A percentile compares a stretch with the other conserved stretches of the same genome.
Evolutionary conservation across 2,113 vertebrate genomes (phyloP).

Genomic region (Meriones unguiculatus): DNA sequence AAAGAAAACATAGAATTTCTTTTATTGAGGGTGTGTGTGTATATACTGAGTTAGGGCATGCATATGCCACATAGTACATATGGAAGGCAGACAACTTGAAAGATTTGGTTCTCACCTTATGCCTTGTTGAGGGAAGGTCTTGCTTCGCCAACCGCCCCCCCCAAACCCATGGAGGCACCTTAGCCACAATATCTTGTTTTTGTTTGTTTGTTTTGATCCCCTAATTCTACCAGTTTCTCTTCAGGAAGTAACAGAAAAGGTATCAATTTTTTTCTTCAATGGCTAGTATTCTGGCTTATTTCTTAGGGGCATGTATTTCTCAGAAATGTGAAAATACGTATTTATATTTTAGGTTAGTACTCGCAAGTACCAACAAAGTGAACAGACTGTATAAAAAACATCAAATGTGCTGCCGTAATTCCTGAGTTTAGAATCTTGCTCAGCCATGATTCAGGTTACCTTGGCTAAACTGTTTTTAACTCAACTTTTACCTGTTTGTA

Average conservation of each 20-base stretch:
- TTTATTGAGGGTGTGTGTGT: neutral
- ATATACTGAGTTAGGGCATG: neutral
- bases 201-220: no score
- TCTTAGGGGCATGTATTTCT: neutral
- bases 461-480: neutral
- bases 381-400: neutral
- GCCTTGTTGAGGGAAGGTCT: neutral
- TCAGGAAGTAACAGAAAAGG: neutral
- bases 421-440: neutral
- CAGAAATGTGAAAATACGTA: neutral
- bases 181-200: neutral
- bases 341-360: neutral
- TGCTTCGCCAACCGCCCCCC: neutral
- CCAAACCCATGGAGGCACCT: neutral
- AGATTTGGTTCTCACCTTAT: neutral
- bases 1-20: neutral
- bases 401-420: neutral
- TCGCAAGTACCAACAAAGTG: neutral
- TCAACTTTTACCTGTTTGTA: neutral
- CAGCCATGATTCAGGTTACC: neutral
- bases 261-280: neutral
- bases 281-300: neutral
- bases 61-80: neutral
- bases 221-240: slow-evolving; percentile 26
- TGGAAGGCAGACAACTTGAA: neutral